Evolutionary conservation across 2,888 invertebrate genomes (phyloP), one percentile per base, ranked within the genome.

Genomic region (Escarpia spicata): DNA sequence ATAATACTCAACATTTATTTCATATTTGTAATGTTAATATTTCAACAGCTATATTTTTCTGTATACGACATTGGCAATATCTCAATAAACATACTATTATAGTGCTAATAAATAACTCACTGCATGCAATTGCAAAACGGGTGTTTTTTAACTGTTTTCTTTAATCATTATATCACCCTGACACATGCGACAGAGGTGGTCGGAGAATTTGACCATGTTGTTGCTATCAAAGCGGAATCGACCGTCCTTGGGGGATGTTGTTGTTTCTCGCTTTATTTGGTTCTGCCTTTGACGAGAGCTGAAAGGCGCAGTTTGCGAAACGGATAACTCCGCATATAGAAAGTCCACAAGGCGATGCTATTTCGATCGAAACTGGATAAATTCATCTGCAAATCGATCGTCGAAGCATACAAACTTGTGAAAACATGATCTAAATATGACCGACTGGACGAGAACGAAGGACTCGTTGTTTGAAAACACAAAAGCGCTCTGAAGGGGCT

Each of bases 301-400:
- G 75, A 75, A 75, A 75, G 75, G 75, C 75, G 4, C n/a, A 75
- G 75, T 75, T 75, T 15, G 19, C 75, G 75, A 26, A 75, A 75
- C 75, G 75, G 75, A 75, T 75, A 75, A 75, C 75, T 75, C 75
- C 26, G n/a, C 26, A 75, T 26, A 75, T 75, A 75, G 75, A 75
- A 75, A 75, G 75, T 75, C 75, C 75, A 75, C 75, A 75, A 75
- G 75, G 75, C 75, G n/a, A 75, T 75, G 75, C 75, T 75, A 75
- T 75, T 75, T 75, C 75, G 75, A 75, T 75, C 75, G 75, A 75
- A 75, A 75, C 75, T 75, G 26, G 75, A 75, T 75, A 75, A 75
- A 75, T 75, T 75, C 75, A 75, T 75, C 75, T 75, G 75, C 75
- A 75, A 75, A 75, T 26, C 75, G 75, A 75, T n/a, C 75, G 75